Conservation (phyloP, 2,888 invertebrate species). For the Dinocampus coccinellae region DNA sequence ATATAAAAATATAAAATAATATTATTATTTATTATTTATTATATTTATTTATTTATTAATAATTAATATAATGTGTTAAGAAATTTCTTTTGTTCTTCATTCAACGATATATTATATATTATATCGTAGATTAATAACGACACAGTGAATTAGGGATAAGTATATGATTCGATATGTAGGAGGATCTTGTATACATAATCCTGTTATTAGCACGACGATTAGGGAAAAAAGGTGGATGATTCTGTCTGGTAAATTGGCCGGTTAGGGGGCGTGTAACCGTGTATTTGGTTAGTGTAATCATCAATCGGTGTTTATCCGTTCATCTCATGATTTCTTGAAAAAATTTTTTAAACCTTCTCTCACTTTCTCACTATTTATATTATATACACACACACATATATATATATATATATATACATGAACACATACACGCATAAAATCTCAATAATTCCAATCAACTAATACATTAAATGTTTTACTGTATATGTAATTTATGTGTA, state of each 20-base stretch:
- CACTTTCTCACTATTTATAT: slow-evolving; percentile 28
- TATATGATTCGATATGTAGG: slow-evolving; percentile 62
- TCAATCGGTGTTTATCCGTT: slow-evolving; percentile 49
- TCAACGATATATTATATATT: slow-evolving; percentile 31
- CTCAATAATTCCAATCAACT: background rate
- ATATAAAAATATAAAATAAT: background rate
- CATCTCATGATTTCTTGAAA: slow-evolving; percentile 20
- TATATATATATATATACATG: background rate
- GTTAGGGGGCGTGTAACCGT: slow-evolving; percentile 63
- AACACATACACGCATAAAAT: background rate
- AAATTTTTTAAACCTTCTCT: slow-evolving; percentile 18
- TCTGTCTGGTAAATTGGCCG: slow-evolving; percentile 64
- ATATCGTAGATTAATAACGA: slow-evolving; percentile 63
- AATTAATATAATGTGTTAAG: slow-evolving; percentile 8
- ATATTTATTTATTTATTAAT: slow-evolving; percentile 2
- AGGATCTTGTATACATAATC: slow-evolving; percentile 57
- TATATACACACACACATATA: too few relatives aligned
- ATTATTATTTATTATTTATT: background rate
- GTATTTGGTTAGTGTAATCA: slow-evolving; percentile 69
- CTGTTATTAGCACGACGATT: slow-evolving; percentile 69
- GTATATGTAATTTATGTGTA: too few relatives aligned
- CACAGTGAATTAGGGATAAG: slow-evolving; percentile 67
- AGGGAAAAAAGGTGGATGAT: slow-evolving; percentile 63
- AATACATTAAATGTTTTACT: too few relatives aligned
- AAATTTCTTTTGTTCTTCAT: background rate